Base-by-base conservation (phyloP, 2,888 invertebrate genomes). In the Scrobipalpa atriplicella region DNA sequence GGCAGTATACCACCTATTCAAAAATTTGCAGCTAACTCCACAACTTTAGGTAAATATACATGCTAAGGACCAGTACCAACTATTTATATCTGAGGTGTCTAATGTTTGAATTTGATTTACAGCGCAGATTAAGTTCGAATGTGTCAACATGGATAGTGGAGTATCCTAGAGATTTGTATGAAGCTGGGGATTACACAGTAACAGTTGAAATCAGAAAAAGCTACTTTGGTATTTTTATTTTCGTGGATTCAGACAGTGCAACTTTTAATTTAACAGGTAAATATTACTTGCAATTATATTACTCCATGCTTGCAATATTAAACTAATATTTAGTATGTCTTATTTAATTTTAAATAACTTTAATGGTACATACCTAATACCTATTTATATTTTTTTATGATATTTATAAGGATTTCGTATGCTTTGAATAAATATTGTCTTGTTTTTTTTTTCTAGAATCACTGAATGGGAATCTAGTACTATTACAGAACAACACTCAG, bases 401-500 rank as follows among this genome's bases (percentile, higher is more conserved):
- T n/a, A n/a, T n/a, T n/a, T n/a, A n/a, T n/a, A n/a, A n/a, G n/a
- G n/a, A n/a, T n/a, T n/a, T n/a, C n/a, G n/a, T 29, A 29, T 29
- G 29, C 5, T 51, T 16, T 13, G n/a, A 16, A 1, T 51, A 0
- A 51, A 51, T 51, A 13, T n/a, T 56, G 11, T 29, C n/a, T 62
- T 62, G 43, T 36, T 64, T 71, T 64, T n/a, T 66, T 66, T 43
- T 89, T 87, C 47, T 85, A 96, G 96, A 94, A 76, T 88, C 94
- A 10, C 81, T 97, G 39, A 95, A 95, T 82, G 97, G 97, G 10
- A 87, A 95, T 63, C 81, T 97, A 73, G 79, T 90, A 6, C 74
- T 96, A n/a, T 83, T 79, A 47, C 97, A 97, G 82, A 92, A 94
- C 68, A 93, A 95, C 74, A 87, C 85, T 65, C 89, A 90, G n/a